Evolutionary conservation across 2,797 vertebrate genomes (phyloP), one percentile per base, ranked within the genome.

Genomic region (Gadopsis bispinosus): DNA sequence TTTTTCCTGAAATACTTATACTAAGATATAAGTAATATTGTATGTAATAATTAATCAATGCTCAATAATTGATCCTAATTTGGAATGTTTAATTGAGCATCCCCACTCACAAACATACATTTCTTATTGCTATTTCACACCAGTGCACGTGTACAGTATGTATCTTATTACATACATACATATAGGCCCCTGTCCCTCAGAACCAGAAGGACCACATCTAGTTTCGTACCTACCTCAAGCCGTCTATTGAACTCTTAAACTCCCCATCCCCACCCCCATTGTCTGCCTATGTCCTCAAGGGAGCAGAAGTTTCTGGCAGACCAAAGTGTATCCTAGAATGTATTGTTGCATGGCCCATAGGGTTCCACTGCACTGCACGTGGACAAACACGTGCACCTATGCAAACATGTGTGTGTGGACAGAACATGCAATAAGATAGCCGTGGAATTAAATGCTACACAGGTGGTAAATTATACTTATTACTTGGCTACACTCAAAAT

Each of bases 61-160:
- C n/a, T 11, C 12, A 68, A 33, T 19, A 31, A 59, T 41, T 39
- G 1, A 58, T 47, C 5, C 37, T 48, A 8, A 51, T 66, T 51
- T 66, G 12, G n/a, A 53, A 14, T 73, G 19, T n/a, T 5, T 53
- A 54, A 55, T 55, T 54, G 31, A 66, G n/a, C 20, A 39, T 41
- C 17, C 19, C 11, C 17, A 53, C 19, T 43, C 11, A 62, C 0
- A 4, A 7, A 61, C 41, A 22, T 26, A 7, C 7, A 29, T 7
- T 22, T 72, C 6, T 41, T 8, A 14, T 43, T n/a, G 53, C 2
- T 33, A 17, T 31, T 31, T 50, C 16, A 71, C n/a, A n/a, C 17
- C 35, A 33, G 26, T 73, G 22, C 22, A 71, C 17, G 6, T 14
- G 16, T 61, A n/a, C 2, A 45, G 0, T 26, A 29, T 20, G 5